Evolutionary conservation across 2,113 vertebrate genomes (phyloP), one percentile per base, ranked within the genome.

Genomic region (Callopanchax toddi): DNA sequence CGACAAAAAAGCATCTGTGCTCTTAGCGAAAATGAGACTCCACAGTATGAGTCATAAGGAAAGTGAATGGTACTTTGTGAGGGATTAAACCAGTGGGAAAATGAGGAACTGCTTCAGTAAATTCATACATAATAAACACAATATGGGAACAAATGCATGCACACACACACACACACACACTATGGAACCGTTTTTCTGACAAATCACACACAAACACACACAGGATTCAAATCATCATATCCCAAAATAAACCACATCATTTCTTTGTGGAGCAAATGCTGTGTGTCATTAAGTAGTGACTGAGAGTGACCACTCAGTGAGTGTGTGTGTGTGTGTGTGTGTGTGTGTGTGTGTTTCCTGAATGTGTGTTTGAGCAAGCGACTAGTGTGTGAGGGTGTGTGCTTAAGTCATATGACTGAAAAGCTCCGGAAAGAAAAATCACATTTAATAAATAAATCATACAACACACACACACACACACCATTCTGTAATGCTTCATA

Each of bases 391-490:
- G 65, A 52, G 51, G 8, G 6, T 50, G 32, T 61, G 73, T 67
- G 60, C 6, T 42, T 65, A 63, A 65, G 64, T 76, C 64, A 68
- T 55, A 85, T 79, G 73, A 56, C 64, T 73, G 75, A 65, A 82
- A 71, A 81, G 76, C 76, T 63, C 65, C 65, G 76, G 82, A 81
- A 82, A 78, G 70, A 84, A 87, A 86, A 88, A 87, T 90, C 76
- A 80, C 74, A 87, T 86, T 83, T 89, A 59, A 83, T 89, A 86
- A 87, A 89, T 89, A 89, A 89, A 87, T 88, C 86, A 88, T 87
- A 60, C 62, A 51, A 70, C 56, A 15, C 63, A 51, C 46, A 50
- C 55, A 25, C 42, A 56, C 44, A 42, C 23, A 44, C 57, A 73
- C 51, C 26, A 26, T 1, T 1, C 34, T 18, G 46, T 50, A 20